These are phyloP conservation scores for Hemaris fuciformis DNA, from an alignment of 2,888 invertebrate species.

Conservation along the genomic window DNA sequence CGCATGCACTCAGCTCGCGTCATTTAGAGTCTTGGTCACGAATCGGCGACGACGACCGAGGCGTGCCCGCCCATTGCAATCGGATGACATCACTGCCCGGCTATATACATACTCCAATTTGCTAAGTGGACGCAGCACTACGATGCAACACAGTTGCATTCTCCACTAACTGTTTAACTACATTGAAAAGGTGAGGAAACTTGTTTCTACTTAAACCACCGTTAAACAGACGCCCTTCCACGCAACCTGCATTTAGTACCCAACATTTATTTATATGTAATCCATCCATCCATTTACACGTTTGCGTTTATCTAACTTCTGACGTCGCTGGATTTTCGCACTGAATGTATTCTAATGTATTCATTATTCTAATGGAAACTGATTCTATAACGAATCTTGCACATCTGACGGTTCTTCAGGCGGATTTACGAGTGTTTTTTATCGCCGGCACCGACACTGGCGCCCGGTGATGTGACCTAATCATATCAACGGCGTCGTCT, in stretches of 20 bases:
- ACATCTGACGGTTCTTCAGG: too few relatives aligned
- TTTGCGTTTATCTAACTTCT: too few relatives aligned
- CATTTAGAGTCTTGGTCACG: slow-evolving; percentile 59
- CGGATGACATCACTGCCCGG: slow-evolving; percentile 65
- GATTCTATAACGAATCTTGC: too few relatives aligned
- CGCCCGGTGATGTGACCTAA: too few relatives aligned
- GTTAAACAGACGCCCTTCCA: background rate
- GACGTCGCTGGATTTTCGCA: too few relatives aligned
- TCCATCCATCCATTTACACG: background rate
- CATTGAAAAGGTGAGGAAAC: slow-evolving; percentile 11
- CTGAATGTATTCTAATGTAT: too few relatives aligned
- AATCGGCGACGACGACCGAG: slow-evolving; percentile 50
- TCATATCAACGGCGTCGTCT: too few relatives aligned
- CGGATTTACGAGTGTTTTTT: too few relatives aligned
- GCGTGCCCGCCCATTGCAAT: slow-evolving; percentile 65
- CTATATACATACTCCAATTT: slow-evolving; percentile 38
- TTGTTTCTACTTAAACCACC: slow-evolving; percentile 5
- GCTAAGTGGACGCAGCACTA: slow-evolving; percentile 31
- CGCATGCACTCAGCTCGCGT: slow-evolving; percentile 32
- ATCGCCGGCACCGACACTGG: too few relatives aligned
- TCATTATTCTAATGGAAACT: too few relatives aligned
- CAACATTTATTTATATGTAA: background rate
- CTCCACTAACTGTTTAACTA: slow-evolving; percentile 13
- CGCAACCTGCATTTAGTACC: background rate
- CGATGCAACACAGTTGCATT: slow-evolving; percentile 34